Evolutionary conservation across 2,797 vertebrate species (phyloP), one percentile per base, ranked within the genome.

Genomic region (Dipus sagitta): DNA sequence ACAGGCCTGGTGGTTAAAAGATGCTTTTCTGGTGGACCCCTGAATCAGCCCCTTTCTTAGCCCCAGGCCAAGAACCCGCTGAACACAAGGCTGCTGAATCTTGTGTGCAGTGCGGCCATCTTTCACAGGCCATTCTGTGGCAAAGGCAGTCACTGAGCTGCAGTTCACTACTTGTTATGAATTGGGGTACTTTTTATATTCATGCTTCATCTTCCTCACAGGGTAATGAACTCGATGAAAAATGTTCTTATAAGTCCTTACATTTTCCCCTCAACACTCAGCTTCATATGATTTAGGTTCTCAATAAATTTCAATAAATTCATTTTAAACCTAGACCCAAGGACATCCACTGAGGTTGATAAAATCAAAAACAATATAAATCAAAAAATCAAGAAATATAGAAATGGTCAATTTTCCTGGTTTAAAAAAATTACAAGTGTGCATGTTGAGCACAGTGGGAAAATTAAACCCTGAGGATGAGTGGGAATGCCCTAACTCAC

Each of bases 341-440:
- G 21, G n/a, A 75, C 30, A 2, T 88, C 52, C 24, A 74, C 24
- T 87, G 67, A 62, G 3, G 3, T n/a, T 77, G 21, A 90, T 3
- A 84, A n/a, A 88, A 58, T 14, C 26, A 13, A n/a, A 95, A 94
- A 92, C 1, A 60, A 85, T 23, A 82, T 90, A 93, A 91, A 95
- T 67, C 30, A 89, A 96, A 38, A 92, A 90, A 91, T 10, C 64
- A 70, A 93, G n/a, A 74, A 90, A 75, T 12, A 75, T 1, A 47
- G 28, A 8, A 86, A 64, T 26, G 26, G 9, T 5, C 28, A 26
- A 95, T 74, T 91, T 93, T 47, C 15, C 24, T 90, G 11, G 17
- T 52, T 47, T 82, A 85, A 93, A 94, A 54, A 14, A 11, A 74
- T 86, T 81, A 83, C 38, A 9, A 90, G 54, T 68, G 24, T 71